These are phyloP conservation scores for Ormia ochracea DNA, from an alignment of 2,888 invertebrate genomes.

Conservation along the genomic window DNA sequence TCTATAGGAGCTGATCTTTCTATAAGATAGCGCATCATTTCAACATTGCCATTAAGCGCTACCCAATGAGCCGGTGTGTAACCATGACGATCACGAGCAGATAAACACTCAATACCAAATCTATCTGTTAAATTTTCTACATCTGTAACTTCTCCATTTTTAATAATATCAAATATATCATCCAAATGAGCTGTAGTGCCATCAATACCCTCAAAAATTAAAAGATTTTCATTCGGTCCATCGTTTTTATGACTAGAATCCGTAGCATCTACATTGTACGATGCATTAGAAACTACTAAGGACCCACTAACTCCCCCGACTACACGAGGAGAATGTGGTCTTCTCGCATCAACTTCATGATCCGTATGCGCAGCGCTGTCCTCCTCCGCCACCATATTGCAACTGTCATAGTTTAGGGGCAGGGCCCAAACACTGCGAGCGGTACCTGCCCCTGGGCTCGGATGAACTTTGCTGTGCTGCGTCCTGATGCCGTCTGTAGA, in stretches of 20 bases:
- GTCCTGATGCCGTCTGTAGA: slow-evolving; percentile 75
- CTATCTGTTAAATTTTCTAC: slow-evolving; percentile 90
- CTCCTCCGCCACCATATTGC: slow-evolving; percentile 86
- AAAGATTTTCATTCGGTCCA: slow-evolving; percentile 69
- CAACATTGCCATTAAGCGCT: slow-evolving; percentile 89
- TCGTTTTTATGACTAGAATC: slow-evolving; percentile 52
- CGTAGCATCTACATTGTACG: slow-evolving; percentile 23
- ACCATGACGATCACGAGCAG: slow-evolving; percentile 92
- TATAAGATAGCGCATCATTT: slow-evolving; percentile 90
- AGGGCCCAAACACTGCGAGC: slow-evolving; percentile 93
- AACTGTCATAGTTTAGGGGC: slow-evolving; percentile 84
- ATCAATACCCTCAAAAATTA: slow-evolving; percentile 72
- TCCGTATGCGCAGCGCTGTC: slow-evolving; percentile 78
- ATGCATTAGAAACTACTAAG: slow-evolving; percentile 59
- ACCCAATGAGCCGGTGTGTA: slow-evolving; percentile 96
- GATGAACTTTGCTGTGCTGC: slow-evolving; percentile 82
- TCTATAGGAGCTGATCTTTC: slow-evolving; percentile 90
- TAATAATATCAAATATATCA: slow-evolving; percentile 89
- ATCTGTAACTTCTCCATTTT: slow-evolving; percentile 89
- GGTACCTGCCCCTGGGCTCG: slow-evolving; percentile 86
- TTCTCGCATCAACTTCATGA: slow-evolving; percentile 74
- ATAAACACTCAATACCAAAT: slow-evolving; percentile 85
- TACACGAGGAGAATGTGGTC: slow-evolving; percentile 70
- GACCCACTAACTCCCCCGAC: slow-evolving; percentile 65
- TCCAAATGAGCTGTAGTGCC: slow-evolving; percentile 77